Evolutionary conservation across 2,113 vertebrate genomes (phyloP).

Genomic region (Odocoileus virginianus): DNA sequence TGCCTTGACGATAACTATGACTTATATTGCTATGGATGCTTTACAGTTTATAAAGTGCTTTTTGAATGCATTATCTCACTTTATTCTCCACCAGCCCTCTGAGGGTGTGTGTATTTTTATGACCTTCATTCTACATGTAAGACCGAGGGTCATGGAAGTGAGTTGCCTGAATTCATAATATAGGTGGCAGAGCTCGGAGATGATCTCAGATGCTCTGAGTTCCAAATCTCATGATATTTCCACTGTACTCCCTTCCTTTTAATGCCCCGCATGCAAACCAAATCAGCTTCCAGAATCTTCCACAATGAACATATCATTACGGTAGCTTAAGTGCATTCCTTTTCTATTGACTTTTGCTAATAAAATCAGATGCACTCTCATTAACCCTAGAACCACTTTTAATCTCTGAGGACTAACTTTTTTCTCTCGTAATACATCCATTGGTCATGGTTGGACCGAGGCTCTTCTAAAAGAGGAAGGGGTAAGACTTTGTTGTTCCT

Average conservation of each 20-base stretch:
- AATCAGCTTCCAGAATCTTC: conserved; percentile 8
- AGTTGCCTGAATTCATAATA: neutral
- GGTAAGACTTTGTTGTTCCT: conserved; percentile 53
- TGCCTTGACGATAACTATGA: neutral
- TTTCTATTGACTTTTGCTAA: conserved; percentile 31
- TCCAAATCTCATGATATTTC: neutral
- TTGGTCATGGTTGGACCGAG: conserved; percentile 50
- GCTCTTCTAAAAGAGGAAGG: conserved; percentile 54
- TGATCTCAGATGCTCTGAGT: neutral
- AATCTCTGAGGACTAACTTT: conserved; percentile 52
- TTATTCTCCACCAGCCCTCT: neutral
- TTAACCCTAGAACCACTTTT: conserved; percentile 50
- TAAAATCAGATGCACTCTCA: conserved; percentile 16
- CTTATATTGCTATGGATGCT: neutral
- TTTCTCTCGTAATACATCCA: conserved; percentile 56
- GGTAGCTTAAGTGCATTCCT: neutral
- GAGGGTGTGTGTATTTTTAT: neutral
- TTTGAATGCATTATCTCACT: neutral
- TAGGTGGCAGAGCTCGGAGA: neutral
- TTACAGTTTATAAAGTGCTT: neutral
- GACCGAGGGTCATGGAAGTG: neutral
- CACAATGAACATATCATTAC: neutral
- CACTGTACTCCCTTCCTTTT: neutral
- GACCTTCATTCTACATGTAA: neutral
- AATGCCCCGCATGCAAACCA: neutral